Conservation (phyloP, 2,113 vertebrate genomes). For the Xiphophorus couchianus region DNA sequence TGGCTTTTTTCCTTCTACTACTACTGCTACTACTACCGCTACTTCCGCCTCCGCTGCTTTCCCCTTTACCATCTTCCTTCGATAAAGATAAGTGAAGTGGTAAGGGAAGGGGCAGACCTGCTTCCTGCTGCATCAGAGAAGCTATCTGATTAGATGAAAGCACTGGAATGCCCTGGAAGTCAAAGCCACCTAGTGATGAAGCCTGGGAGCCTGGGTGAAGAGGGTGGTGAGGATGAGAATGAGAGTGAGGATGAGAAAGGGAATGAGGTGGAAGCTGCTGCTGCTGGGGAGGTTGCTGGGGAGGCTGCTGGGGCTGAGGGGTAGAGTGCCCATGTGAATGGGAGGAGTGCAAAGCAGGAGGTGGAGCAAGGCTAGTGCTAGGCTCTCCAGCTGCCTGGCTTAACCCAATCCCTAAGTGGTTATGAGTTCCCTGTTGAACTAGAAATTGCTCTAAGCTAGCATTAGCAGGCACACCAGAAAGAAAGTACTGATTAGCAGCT, state of each 20-base stretch:
- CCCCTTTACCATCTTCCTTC: slow-evolving; percentile 82
- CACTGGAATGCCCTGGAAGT: slow-evolving; percentile 85
- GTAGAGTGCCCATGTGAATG: slow-evolving; percentile 79
- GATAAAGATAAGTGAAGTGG: slow-evolving; percentile 82
- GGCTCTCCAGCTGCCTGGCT: slow-evolving; percentile 77
- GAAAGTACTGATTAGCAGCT: slow-evolving; percentile 86
- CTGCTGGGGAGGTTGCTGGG: slow-evolving; percentile 77
- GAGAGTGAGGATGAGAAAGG: slow-evolving; percentile 79
- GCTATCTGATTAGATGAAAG: slow-evolving; percentile 85
- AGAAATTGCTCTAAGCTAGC: slow-evolving; percentile 85
- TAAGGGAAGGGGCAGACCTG: slow-evolving; percentile 80
- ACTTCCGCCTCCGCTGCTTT: slow-evolving; percentile 71
- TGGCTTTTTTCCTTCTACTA: slow-evolving; percentile 84
- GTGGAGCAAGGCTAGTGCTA: slow-evolving; percentile 78
- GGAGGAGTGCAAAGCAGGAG: slow-evolving; percentile 82
- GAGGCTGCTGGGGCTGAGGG: slow-evolving; percentile 71
- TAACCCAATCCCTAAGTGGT: slow-evolving; percentile 82
- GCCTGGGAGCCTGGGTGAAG: slow-evolving; percentile 80
- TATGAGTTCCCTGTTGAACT: slow-evolving; percentile 84
- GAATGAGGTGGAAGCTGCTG: slow-evolving; percentile 81
- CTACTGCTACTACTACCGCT: slow-evolving; percentile 71
- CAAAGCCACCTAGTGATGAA: slow-evolving; percentile 80
- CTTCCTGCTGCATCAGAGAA: slow-evolving; percentile 83
- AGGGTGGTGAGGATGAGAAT: slow-evolving; percentile 81
- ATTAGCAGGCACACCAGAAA: slow-evolving; percentile 83